Evolutionary conservation across 2,888 invertebrate species (phyloP).

Genomic region (Drosophila basisetae): DNA sequence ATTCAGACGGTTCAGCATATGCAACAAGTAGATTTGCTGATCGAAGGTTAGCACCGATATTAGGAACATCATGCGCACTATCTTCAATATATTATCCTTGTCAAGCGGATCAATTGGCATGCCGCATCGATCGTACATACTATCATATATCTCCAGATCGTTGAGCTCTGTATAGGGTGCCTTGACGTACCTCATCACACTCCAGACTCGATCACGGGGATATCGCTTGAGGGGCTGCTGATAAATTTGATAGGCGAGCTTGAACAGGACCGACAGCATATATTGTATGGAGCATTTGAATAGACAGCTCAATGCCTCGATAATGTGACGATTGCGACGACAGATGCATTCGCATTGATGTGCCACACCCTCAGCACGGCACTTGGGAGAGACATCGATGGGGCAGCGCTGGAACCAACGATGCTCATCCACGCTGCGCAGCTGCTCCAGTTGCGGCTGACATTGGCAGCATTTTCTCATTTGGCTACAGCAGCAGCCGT

Average conservation of each 20-base stretch:
- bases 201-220: constrained; percentile 52
- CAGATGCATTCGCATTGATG: constrained; percentile 23
- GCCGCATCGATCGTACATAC: constrained; percentile 71
- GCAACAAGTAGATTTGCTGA: constrained; percentile 38
- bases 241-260: constrained; percentile 36
- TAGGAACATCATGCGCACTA: constrained; percentile 60
- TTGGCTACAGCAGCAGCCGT: constrained; percentile 7
- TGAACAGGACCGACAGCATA: constrained; percentile 52
- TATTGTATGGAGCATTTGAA: constrained; percentile 39
- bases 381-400: not conserved
- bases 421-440: constrained; percentile 12
- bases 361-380: not conserved
- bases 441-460: not conserved
- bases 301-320: constrained; percentile 62
- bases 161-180: constrained; percentile 64
- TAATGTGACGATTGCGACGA: constrained; percentile 44
- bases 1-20: constrained; percentile 53
- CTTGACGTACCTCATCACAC: constrained; percentile 55
- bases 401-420: constrained; percentile 48
- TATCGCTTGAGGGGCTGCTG: constrained; percentile 27
- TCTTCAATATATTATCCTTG: constrained; percentile 40
- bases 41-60: constrained; percentile 35
- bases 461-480: not conserved
- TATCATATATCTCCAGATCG: constrained; percentile 67
- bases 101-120: constrained; percentile 59